phyloP scores from a whole-genome alignment of 2,888 invertebrate genomes.

The Bruchidius siliquastri region DNA sequence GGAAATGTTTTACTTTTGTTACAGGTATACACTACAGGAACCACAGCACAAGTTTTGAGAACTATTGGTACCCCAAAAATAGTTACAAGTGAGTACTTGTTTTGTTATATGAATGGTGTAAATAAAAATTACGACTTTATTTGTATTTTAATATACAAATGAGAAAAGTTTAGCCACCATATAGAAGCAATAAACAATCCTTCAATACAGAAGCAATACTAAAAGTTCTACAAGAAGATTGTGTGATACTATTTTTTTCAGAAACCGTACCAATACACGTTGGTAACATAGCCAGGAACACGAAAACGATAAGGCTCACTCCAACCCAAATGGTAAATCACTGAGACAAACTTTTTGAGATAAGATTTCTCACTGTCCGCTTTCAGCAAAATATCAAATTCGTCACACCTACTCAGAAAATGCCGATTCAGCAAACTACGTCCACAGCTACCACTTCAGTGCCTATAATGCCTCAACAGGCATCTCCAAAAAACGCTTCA shows the following conservation, averaged over 20 bases:
- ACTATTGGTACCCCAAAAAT: slow-evolving; percentile 36
- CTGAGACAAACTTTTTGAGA: not conserved
- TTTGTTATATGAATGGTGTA: not conserved
- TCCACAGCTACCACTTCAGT: slow-evolving; percentile 14
- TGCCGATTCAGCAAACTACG: slow-evolving; percentile 17
- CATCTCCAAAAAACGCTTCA: slow-evolving; percentile 48
- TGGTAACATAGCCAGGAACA: slow-evolving; percentile 51
- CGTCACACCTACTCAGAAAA: slow-evolving; percentile 29
- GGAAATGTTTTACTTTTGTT: slow-evolving; percentile 7
- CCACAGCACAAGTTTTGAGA: slow-evolving; percentile 26
- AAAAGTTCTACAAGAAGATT: too few relatives aligned
- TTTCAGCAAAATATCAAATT: slow-evolving; percentile 41
- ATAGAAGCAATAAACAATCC: too few relatives aligned
- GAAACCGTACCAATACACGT: slow-evolving; percentile 51
- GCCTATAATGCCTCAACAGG: slow-evolving; percentile 24
- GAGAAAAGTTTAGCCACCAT: too few relatives aligned
- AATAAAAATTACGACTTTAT: not conserved
- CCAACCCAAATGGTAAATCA: slow-evolving; percentile 50
- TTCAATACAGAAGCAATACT: too few relatives aligned
- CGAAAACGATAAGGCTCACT: slow-evolving; percentile 53
- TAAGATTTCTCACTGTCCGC: slow-evolving; percentile 10
- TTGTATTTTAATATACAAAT: too few relatives aligned
- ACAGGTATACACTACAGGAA: slow-evolving; percentile 16
- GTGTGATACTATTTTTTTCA: slow-evolving; percentile 14
- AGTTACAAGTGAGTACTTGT: slow-evolving; percentile 38